Percentiles rank a stretch among this genome's conserved stretches.
phyloP scores from a whole-genome alignment of 2,113 vertebrate genomes.

The Toxotes jaculatrix region DNA sequence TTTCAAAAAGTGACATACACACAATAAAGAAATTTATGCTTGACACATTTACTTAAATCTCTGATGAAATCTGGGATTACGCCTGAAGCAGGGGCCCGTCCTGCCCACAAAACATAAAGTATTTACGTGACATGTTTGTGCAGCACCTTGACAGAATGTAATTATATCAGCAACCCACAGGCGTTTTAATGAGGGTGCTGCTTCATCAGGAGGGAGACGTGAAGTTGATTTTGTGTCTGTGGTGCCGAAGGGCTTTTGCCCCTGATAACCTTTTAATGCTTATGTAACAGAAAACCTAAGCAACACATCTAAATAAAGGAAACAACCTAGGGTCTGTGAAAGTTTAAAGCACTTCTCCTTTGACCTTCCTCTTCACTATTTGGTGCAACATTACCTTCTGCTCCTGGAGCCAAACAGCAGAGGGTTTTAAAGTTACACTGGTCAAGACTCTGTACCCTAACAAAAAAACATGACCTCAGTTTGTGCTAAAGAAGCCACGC shows the following conservation, averaged over 20 bases:
- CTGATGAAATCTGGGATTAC: conserved; percentile 22
- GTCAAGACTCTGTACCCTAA: not conserved
- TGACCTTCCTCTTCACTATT: not conserved
- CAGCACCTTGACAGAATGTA: conserved; percentile 61
- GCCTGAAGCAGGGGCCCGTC: not conserved
- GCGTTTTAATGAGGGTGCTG: conserved; percentile 58
- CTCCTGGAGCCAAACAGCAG: not conserved
- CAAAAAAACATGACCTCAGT: not conserved
- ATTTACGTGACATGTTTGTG: conserved; percentile 61
- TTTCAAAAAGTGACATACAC: not conserved
- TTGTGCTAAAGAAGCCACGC: not conserved
- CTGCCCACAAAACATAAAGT: conserved; percentile 28
- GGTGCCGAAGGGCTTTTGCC: conserved; percentile 39
- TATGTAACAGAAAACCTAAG: not conserved
- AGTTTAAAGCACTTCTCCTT: not conserved
- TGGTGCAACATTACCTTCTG: not conserved
- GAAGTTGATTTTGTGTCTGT: conserved; percentile 25
- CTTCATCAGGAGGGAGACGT: conserved; percentile 51
- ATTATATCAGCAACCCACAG: conserved; percentile 66
- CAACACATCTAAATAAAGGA: not conserved
- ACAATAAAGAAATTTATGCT: not conserved
- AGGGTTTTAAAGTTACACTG: no score
- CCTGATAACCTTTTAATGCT: conserved; percentile 38
- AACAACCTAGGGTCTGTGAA: not conserved
- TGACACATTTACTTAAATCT: not conserved